Evolutionary conservation across 2,888 invertebrate genomes (phyloP).

Genomic region (Ormyrus labotus): DNA sequence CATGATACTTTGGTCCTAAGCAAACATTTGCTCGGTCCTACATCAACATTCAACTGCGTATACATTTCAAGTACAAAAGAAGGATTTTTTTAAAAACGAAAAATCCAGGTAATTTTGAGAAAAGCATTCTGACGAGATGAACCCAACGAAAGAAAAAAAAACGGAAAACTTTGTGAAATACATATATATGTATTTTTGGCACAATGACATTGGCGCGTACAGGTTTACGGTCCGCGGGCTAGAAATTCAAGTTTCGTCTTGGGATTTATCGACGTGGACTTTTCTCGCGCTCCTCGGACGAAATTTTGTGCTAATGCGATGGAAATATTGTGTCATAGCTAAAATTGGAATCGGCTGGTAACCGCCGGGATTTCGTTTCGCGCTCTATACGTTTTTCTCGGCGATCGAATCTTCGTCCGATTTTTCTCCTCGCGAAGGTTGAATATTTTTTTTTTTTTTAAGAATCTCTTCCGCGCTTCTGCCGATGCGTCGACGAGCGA

Average conservation of each 20-base stretch:
- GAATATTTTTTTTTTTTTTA: background rate
- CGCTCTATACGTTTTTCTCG: background rate
- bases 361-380: constrained; percentile 13
- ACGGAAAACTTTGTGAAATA: no score
- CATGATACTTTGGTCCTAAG: no score
- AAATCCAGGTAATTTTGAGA: no score
- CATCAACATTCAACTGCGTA: background rate
- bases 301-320: constrained; percentile 35
- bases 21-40: no score
- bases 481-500: background rate
- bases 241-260: no score
- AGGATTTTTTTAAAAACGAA: no score
- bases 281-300: constrained; percentile 11
- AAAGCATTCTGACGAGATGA: no score
- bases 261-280: background rate
- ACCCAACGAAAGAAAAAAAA: no score
- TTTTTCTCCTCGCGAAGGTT: no score
- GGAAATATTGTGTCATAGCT: constrained; percentile 48
- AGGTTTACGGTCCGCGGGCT: no score
- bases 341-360: constrained; percentile 34
- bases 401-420: background rate
- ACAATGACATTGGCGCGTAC: no score
- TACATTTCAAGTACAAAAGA: background rate
- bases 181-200: no score
- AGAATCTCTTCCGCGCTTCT: background rate